A percentile compares a stretch with the other conserved stretches of the same genome.
Conservation (phyloP, 1,140 invertebrate genomes). For the Brachionus calyciflorus region DNA sequence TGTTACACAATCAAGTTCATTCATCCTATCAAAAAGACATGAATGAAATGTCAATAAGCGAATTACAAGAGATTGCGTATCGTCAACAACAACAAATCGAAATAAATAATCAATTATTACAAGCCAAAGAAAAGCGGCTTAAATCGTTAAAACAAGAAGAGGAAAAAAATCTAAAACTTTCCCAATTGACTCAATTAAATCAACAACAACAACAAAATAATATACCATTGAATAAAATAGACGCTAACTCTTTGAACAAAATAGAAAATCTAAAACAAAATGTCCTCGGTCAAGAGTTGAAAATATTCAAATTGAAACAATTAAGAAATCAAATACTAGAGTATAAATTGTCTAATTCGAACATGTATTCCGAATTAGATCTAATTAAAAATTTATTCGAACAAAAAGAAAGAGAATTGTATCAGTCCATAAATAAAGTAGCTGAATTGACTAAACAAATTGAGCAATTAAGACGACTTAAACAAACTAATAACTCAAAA, state of each 20-base stretch:
- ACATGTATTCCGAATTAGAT: conserved; percentile 71
- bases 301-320: conserved; percentile 38
- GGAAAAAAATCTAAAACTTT: not conserved
- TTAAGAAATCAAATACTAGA: conserved; percentile 41
- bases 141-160: conserved; percentile 60
- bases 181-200: not conserved
- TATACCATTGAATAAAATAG: not conserved
- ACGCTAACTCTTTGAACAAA: not conserved
- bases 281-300: conserved; percentile 35
- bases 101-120: conserved; percentile 80
- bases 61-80: conserved; percentile 90
- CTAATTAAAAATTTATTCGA: conserved; percentile 90
- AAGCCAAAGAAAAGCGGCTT: conserved; percentile 84
- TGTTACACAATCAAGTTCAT: not conserved
- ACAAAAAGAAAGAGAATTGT: conserved; percentile 93
- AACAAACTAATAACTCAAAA: conserved; percentile 58
- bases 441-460: conserved; percentile 88
- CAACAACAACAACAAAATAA: too few species aligned
- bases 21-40: not conserved
- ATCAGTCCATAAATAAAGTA: conserved; percentile 87
- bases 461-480: conserved; percentile 73
- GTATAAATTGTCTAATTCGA: conserved; percentile 42
- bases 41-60: conserved; percentile 58
- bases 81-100: conserved; percentile 93
- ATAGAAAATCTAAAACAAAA: conserved; percentile 42